Evolutionary conservation across 2,113 vertebrate genomes (phyloP), one percentile per base, ranked within the genome.

Genomic region (Lagopus muta): DNA sequence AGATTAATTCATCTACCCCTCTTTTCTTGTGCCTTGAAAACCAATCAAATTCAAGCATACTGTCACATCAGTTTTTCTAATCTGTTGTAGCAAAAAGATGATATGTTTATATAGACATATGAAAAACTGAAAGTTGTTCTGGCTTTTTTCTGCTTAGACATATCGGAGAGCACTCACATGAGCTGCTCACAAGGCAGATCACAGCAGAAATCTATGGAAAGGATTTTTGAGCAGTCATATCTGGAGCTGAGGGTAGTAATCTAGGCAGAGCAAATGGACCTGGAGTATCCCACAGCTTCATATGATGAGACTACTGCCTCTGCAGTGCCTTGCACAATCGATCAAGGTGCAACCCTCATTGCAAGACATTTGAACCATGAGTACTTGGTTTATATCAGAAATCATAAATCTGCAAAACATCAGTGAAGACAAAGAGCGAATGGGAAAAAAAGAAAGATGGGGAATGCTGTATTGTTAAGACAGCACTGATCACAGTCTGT

Each of bases 291-390:
- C 32, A 50, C 13, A 69, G 30, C 6, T 80, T 27, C 8, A 11
- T 1, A 11, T 7, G 13, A 11, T 50, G 34, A 72, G 43, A 10
- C 70, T 82, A 18, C 12, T 24, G 20, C 8, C 50, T 67, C 30
- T 43, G 4, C 14, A 50, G 54, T 43, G 55, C 20, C 38, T 79
- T 58, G 4, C n/a, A 40, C 1, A 1, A 60, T 54, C n/a, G 42
- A 65, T 5, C 1, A 1, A 60, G 69, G 73, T 25, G 17, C 40
- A 67, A 8, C 8, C 5, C 16, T 2, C 1, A 36, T n/a, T 14
- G n/a, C 0, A 0, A 21, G 25, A 36, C 11, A 21, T 50, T 45
- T 0, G 2, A 57, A 82, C 38, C 4, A 4, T 14, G 10, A 83
- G 34, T 5, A 2, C 32, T 57, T 52, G 25, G 4, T 27, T 74